Conservation (phyloP, 2,888 invertebrate genomes). For the Silvanus unidentatus region DNA sequence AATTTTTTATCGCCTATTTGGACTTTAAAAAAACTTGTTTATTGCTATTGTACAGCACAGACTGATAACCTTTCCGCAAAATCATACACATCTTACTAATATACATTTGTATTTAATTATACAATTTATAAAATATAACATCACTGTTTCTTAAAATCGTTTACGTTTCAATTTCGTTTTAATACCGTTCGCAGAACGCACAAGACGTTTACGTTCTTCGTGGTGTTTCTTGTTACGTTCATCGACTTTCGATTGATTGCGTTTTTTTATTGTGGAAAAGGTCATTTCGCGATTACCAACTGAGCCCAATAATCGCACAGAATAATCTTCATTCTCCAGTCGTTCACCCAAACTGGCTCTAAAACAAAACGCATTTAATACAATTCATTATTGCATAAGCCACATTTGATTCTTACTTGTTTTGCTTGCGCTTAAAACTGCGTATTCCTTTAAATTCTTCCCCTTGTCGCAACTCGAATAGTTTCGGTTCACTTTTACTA, state of each 20-base stretch:
- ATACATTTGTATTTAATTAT: background rate
- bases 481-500: conserved; percentile 48
- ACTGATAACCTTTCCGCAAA: background rate
- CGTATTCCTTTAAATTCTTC: conserved; percentile 55
- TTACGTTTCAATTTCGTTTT: conserved; percentile 17
- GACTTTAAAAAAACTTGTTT: background rate
- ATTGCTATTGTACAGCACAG: background rate
- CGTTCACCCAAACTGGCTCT: conserved; percentile 71
- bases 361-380: conserved; percentile 29
- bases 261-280: conserved; percentile 58
- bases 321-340: conserved; percentile 55
- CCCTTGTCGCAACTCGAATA: conserved; percentile 57
- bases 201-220: conserved; percentile 63
- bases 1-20: too few species aligned
- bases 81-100: background rate
- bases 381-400: background rate
- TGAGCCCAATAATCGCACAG: conserved; percentile 51
- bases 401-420: conserved; percentile 45
- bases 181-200: conserved; percentile 49
- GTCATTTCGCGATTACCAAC: conserved; percentile 75
- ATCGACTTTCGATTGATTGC: conserved; percentile 40
- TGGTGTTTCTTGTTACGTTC: conserved; percentile 60
- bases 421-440: conserved; percentile 49
- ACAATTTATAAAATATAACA: background rate
- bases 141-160: background rate